phyloP scores from a whole-genome alignment of 2,888 invertebrate species.

The Unio pictorum region DNA sequence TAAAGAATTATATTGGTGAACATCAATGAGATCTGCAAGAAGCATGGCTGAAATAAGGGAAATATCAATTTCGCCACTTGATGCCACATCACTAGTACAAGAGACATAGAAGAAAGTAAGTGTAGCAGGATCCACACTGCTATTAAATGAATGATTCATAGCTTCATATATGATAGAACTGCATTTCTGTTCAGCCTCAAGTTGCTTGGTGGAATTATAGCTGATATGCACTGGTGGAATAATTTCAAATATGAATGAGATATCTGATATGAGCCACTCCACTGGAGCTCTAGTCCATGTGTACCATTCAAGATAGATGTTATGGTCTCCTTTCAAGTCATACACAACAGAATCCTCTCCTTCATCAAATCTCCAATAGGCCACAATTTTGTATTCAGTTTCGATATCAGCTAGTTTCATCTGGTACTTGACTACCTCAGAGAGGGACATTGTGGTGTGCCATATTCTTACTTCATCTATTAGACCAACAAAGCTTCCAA shows the following conservation, averaged over 20 bases:
- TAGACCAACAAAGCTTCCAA: conserved; percentile 18
- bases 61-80: conserved; percentile 15
- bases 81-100: conserved; percentile 41
- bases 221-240: conserved; percentile 15
- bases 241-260: conserved; percentile 6
- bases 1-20: background rate
- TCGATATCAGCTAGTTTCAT: conserved; percentile 1
- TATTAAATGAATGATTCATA: conserved; percentile 6
- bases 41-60: conserved; percentile 15
- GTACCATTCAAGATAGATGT: conserved; percentile 22
- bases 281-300: conserved; percentile 10
- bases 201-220: conserved; percentile 8
- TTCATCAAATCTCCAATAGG: conserved; percentile 37
- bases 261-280: conserved; percentile 24
- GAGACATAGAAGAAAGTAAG: conserved; percentile 28
- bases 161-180: conserved; percentile 11
- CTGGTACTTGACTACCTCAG: conserved; percentile 15
- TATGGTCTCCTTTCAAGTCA: conserved; percentile 12
- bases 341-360: conserved; percentile 20
- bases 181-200: conserved; percentile 17
- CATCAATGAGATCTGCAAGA: conserved; percentile 25
- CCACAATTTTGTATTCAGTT: conserved; percentile 11
- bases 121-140: conserved; percentile 1
- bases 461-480: conserved; percentile 42
- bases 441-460: conserved; percentile 15